Evolutionary conservation across 1,140 invertebrate species (phyloP).

Genomic region (Leptinotarsa defecta): DNA sequence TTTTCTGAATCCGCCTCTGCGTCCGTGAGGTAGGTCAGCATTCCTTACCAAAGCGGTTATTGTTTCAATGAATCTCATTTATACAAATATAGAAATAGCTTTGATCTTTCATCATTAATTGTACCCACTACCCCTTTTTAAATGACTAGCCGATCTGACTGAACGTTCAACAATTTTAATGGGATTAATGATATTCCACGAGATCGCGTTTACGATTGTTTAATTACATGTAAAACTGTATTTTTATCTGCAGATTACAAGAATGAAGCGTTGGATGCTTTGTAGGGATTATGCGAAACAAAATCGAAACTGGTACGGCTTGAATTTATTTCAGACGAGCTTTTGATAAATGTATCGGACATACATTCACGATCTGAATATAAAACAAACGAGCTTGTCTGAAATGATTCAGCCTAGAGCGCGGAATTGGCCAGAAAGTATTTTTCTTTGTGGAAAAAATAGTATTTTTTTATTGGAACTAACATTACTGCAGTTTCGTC

Average conservation of each 20-base stretch:
- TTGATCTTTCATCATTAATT: constrained; percentile 29
- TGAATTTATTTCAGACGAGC: too few species aligned
- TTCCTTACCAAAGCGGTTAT: constrained; percentile 37
- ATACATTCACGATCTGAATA: too few species aligned
- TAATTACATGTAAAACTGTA: constrained; percentile 2
- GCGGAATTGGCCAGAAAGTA: too few species aligned
- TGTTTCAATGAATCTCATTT: constrained; percentile 38
- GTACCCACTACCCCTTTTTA: constrained; percentile 29
- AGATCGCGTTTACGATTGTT: constrained; percentile 10
- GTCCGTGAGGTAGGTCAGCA: constrained; percentile 34
- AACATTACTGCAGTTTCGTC: too few species aligned
- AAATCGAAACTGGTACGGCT: too few species aligned
- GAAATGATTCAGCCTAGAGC: too few species aligned
- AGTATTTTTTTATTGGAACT: too few species aligned
- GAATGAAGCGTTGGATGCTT: not conserved
- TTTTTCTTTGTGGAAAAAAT: too few species aligned
- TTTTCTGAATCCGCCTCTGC: not conserved
- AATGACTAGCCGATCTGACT: constrained; percentile 8
- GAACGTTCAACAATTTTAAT: constrained; percentile 20
- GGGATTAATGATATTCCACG: constrained; percentile 13
- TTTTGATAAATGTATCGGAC: too few species aligned
- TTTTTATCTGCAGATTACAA: constrained; percentile 7
- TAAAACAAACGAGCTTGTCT: too few species aligned
- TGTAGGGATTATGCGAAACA: not conserved
- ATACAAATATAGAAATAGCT: constrained; percentile 33